A percentile compares a stretch with the other conserved stretches of the same genome.
phyloP scores from a whole-genome alignment of 2,113 vertebrate genomes.

The Micronisus gabar region DNA sequence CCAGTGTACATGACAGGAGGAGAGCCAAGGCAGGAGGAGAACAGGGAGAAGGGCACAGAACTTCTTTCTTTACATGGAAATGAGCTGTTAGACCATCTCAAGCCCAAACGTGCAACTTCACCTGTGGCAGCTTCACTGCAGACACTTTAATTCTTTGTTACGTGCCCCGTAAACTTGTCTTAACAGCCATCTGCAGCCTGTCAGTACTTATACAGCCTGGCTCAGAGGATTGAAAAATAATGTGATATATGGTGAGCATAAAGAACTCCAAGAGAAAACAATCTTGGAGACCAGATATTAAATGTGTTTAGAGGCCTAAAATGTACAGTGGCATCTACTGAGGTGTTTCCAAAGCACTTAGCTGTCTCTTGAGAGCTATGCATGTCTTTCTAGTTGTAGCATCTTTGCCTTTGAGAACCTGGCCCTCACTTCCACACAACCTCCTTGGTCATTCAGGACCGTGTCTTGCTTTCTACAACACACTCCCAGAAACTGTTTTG shows the following conservation, averaged over 20 bases:
- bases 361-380: neutral
- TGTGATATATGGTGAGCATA: neutral
- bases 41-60: neutral
- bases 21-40: neutral
- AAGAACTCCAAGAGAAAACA: neutral
- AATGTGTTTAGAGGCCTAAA: neutral
- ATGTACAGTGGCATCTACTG: neutral
- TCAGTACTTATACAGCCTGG: neutral
- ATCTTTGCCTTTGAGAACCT: neutral
- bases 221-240: neutral
- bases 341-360: neutral
- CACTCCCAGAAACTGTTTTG: neutral
- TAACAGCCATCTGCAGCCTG: neutral
- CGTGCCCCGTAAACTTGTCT: neutral
- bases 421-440: neutral
- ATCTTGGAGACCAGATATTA: neutral
- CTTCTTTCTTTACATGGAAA: neutral
- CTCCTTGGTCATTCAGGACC: neutral
- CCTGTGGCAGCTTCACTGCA: neutral
- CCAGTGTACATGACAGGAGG: neutral
- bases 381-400: neutral
- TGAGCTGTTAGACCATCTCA: neutral
- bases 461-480: neutral
- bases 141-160: neutral
- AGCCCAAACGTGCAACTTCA: neutral